Evolutionary conservation across 2,113 vertebrate species (phyloP), one percentile per base, ranked within the genome.

Genomic region (Spea multiplicata): DNA sequence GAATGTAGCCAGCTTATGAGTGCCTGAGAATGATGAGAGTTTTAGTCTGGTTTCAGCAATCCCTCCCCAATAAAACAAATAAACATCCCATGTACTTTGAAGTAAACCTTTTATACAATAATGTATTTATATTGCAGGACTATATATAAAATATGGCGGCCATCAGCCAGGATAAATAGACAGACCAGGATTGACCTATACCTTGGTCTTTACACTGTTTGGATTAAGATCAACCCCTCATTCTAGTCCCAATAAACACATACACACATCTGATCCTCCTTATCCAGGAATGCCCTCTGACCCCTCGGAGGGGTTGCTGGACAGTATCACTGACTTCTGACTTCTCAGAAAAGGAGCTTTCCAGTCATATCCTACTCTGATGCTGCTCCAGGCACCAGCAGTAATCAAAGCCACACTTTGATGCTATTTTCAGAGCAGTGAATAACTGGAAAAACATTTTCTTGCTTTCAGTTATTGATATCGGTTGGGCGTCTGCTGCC

Each of bases 331-430:
- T 80, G 77, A 78, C 76, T 65, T 78, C 65, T 78, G 76, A 73
- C 77, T 80, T 80, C 71, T 55, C 64, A 73, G 71, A 73, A 73
- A 80, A 67, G 8, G 62, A 80, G 64, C 30, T 73, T 80, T 80
- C 77, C 71, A 52, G 64, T 67, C 71, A 66, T 59, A 53, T 47
- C 76, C 59, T 17, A 57, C 68, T 62, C 57, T 78, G 50, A 66
- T 66, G 71, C 70, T 5, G 77, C 77, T 80, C 62, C 64, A 73
- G 77, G 77, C 77, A 53, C 71, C n/a, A 44, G 66, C 50, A 30
- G 61, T 80, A 80, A 80, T 80, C 64, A 73, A 73, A 80, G 62
- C 70, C 77, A 80, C 17, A 80, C 71, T 80, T 73, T 80, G 77
- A 80, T 80, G 62, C 77, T 80, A 80, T 80, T 80, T 80, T 80